Evolutionary conservation across 2,797 vertebrate species (phyloP).

Genomic region (Siniperca scherzeri): DNA sequence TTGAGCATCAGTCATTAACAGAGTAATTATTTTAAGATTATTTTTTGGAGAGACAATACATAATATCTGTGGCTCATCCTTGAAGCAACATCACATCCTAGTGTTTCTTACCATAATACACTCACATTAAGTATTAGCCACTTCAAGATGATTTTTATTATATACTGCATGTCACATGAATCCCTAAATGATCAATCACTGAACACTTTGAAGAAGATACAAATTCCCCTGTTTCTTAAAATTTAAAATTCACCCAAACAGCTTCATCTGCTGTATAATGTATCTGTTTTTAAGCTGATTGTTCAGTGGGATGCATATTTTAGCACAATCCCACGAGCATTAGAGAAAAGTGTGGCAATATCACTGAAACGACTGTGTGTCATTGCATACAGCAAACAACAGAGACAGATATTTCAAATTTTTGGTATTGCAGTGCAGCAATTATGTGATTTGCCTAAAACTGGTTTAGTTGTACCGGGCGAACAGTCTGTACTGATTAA

Average conservation of each 20-base stretch:
- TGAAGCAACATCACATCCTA: not conserved
- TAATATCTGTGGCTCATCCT: slow-evolving; percentile 7
- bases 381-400: slow-evolving; percentile 17
- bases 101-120: not conserved
- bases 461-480: not conserved
- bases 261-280: slow-evolving; percentile 37
- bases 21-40: slow-evolving; percentile 20
- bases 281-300: slow-evolving; percentile 62
- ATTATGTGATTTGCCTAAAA: slow-evolving; percentile 1
- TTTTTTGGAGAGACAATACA: not conserved
- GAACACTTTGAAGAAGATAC: slow-evolving; percentile 34
- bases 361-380: slow-evolving; percentile 36
- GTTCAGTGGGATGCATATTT: slow-evolving; percentile 56
- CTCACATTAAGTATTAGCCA: slow-evolving; percentile 21
- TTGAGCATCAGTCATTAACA: slow-evolving; percentile 11
- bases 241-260: slow-evolving; percentile 46
- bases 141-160: slow-evolving; percentile 18
- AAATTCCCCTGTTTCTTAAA: slow-evolving; percentile 31
- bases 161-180: slow-evolving; percentile 17
- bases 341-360: slow-evolving; percentile 39
- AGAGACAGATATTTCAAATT: slow-evolving; percentile 13
- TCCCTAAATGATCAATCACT: slow-evolving; percentile 52
- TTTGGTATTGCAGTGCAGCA: not conserved
- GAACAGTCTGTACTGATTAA: slow-evolving; percentile 12
- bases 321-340: slow-evolving; percentile 52